Evolutionary conservation across 2,888 invertebrate species (phyloP), one percentile per base, ranked within the genome.

Genomic region (Atherix ibis): DNA sequence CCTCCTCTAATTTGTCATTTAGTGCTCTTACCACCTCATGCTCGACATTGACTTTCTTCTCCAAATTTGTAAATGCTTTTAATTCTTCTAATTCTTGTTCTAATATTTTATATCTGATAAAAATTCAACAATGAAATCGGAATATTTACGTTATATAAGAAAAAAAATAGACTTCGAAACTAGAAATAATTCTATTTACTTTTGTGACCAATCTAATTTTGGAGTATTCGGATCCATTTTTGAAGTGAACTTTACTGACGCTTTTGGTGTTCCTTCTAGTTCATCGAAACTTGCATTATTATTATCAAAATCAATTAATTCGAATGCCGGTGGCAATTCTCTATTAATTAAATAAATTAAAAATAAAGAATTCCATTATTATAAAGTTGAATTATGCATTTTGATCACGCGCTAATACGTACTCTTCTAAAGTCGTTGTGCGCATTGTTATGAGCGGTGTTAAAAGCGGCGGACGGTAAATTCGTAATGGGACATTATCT

Each of bases 21-120:
- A 51, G 36, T 3, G 45, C 40, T 6, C 41, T 44, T 18, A 44
- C 43, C 4, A 44, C 34, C 10, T 52, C 48, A 41, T 53, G 46
- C 29, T 53, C 46, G 6, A 48, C 46, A 34, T 48, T 43, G 18
- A 47, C 57, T 33, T 71, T 64, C 39, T 69, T 72, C 50, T 77
- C 77, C 41, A 71, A 54, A 34, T 65, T 64, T 2, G 74, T 71
- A 39, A 70, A 65, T 44, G 71, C 69, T 33, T 65, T 55, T 12
- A 76, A 56, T 36, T 69, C 67, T 41, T 64, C 54, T 2, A 67
- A 62, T 41, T 71, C 68, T 33, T 58, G 60, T 41, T 69, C 66
- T 4, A 71, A 62, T 37, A 56, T 47, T 43, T 57, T 57, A 2
- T 67, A 64, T 46, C 66, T 66, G 43, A 57, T 55, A 18, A 59